Percentiles rank a stretch among this genome's conserved stretches.
Evolutionary conservation across 2,113 vertebrate species (phyloP).

Genomic region (Condylura cristata): DNA sequence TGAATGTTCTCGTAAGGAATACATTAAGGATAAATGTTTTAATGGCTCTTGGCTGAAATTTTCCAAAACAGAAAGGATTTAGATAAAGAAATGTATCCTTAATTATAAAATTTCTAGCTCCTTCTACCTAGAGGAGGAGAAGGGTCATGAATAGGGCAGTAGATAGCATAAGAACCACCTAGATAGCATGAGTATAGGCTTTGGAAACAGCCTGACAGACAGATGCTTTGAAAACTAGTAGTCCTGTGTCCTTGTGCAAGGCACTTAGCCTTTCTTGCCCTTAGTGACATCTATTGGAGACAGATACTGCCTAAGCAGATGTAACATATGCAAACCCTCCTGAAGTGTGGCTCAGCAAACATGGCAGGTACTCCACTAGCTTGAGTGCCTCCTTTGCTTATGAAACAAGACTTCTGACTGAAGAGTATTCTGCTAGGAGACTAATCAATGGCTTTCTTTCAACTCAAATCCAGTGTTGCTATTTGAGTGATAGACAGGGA

Average conservation of each 20-base stretch:
- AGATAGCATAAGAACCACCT: neutral
- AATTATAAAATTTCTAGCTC: neutral
- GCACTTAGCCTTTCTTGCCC: neutral
- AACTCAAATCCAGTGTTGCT: neutral
- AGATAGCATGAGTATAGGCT: neutral
- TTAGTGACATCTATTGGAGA: neutral
- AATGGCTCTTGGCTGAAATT: neutral
- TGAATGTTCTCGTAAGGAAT: neutral
- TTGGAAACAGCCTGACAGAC: neutral
- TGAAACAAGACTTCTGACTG: neutral
- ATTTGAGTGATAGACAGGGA: neutral
- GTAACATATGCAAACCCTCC: neutral
- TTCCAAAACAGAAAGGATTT: neutral
- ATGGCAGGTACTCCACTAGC: neutral
- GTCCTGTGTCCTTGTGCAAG: neutral
- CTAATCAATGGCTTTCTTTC: neutral
- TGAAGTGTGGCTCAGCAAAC: constrained; percentile 23
- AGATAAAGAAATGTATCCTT: neutral
- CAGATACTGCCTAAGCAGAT: neutral
- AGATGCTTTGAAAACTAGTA: neutral
- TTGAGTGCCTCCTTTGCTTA: neutral
- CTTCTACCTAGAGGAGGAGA: neutral
- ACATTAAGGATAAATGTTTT: neutral
- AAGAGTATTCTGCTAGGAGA: neutral
- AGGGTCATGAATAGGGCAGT: neutral